Percentiles rank a stretch among this genome's conserved stretches.
These are phyloP conservation scores for Brachystomella parvula DNA, from an alignment of 1,140 invertebrate species.

Conservation along the genomic window DNA sequence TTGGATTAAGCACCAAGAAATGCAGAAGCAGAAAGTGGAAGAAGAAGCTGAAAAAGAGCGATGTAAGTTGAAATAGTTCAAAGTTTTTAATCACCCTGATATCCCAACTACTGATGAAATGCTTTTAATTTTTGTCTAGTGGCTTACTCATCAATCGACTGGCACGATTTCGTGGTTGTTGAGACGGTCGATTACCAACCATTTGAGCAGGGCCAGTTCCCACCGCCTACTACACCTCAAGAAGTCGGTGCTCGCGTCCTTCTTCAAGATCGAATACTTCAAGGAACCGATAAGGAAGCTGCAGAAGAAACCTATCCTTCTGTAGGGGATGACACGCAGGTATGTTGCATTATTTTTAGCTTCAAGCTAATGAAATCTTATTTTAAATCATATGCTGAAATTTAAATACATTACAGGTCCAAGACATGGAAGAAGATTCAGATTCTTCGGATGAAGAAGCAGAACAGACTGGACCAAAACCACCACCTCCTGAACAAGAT, in stretches of 20 bases:
- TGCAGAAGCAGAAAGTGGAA: constrained; percentile 82
- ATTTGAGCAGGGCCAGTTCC: constrained; percentile 89
- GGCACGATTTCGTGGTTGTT: constrained; percentile 99
- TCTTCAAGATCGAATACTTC: constrained; percentile 58
- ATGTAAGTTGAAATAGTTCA: constrained; percentile 44
- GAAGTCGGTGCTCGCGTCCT: constrained; percentile 91
- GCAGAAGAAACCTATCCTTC: constrained; percentile 52
- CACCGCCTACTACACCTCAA: constrained; percentile 90
- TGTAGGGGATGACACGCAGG: constrained; percentile 46
- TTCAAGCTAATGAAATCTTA: constrained; percentile 8
- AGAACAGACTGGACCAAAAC: constrained; percentile 47
- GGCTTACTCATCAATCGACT: constrained; percentile 96
- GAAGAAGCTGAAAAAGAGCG: constrained; percentile 90
- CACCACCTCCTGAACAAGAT: constrained; percentile 20
- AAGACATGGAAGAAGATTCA: constrained; percentile 81
- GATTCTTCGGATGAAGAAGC: constrained; percentile 61
- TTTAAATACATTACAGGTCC: too few relatives aligned
- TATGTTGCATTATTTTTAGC: constrained; percentile 20
- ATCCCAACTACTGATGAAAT: background rate
- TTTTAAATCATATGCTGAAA: constrained; percentile 46
- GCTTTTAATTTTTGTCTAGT: constrained; percentile 48
- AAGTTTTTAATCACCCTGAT: background rate
- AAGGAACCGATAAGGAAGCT: constrained; percentile 46
- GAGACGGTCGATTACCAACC: constrained; percentile 99
- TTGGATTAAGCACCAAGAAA: constrained; percentile 90